phyloP scores from a whole-genome alignment of 2,113 vertebrate species.

The Columba janthina region DNA sequence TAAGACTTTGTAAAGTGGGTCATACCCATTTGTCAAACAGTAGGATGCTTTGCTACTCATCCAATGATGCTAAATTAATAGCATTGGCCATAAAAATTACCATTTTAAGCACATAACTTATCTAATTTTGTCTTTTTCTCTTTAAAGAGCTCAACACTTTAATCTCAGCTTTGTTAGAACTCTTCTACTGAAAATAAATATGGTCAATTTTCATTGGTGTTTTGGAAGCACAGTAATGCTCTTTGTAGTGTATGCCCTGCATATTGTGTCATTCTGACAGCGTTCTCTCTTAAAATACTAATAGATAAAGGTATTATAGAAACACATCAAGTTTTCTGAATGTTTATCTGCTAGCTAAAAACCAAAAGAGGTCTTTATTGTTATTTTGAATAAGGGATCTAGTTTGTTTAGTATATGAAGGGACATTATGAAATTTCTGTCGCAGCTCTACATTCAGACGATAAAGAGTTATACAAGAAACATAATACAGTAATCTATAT shows the following conservation, averaged over 20 bases:
- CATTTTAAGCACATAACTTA: not conserved
- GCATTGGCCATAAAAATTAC: not conserved
- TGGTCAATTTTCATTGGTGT: not conserved
- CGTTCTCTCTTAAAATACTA: not conserved
- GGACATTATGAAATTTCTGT: not conserved
- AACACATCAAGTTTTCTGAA: not conserved
- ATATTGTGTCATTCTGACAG: not conserved
- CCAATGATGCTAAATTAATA: not conserved
- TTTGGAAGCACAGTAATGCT: not conserved
- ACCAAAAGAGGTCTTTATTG: not conserved
- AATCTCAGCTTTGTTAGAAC: not conserved
- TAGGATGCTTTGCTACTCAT: not conserved
- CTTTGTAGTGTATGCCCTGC: not conserved
- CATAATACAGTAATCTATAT: not conserved
- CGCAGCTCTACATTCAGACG: not conserved
- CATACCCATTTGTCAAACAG: not conserved
- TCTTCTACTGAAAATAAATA: not conserved
- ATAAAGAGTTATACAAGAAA: not conserved
- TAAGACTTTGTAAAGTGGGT: not conserved
- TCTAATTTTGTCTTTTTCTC: not conserved
- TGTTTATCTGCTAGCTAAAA: not conserved
- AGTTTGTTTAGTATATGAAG: not conserved
- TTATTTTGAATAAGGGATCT: not conserved
- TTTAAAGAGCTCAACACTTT: not conserved
- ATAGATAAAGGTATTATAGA: not conserved